phyloP scores from a whole-genome alignment of 2,113 vertebrate genomes.

The Pseudorasbora parva region DNA sequence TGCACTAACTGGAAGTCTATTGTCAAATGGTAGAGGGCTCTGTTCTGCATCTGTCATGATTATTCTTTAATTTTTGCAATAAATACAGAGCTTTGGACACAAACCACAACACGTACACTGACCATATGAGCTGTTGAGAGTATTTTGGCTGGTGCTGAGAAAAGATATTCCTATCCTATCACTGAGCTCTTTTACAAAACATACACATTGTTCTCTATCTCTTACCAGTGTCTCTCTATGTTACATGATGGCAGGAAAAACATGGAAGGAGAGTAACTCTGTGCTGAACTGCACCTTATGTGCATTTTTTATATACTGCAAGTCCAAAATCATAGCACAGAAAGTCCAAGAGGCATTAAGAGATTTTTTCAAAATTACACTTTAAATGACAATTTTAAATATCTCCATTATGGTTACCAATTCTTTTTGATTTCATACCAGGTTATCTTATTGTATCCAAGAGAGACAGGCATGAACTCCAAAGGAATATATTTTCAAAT shows the following conservation, averaged over 20 bases:
- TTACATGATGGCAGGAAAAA: neutral
- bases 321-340: neutral
- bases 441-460: too few species aligned
- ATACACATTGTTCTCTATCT: constrained; percentile 8
- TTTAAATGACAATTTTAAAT: constrained; percentile 2
- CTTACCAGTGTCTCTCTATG: neutral
- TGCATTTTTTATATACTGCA: constrained; percentile 15
- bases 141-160: constrained; percentile 9
- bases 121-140: neutral
- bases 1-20: neutral
- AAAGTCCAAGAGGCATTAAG: neutral
- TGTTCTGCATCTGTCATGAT: neutral
- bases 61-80: neutral
- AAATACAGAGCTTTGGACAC: neutral
- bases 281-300: neutral
- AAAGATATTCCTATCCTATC: neutral
- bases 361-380: neutral
- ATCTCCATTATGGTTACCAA: neutral
- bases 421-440: too few species aligned
- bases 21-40: neutral
- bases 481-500: neutral
- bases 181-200: neutral
- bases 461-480: too few species aligned
- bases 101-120: neutral
- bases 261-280: neutral